Evolutionary conservation across 2,113 vertebrate genomes (phyloP).

Genomic region (Nerophis ophidion): DNA sequence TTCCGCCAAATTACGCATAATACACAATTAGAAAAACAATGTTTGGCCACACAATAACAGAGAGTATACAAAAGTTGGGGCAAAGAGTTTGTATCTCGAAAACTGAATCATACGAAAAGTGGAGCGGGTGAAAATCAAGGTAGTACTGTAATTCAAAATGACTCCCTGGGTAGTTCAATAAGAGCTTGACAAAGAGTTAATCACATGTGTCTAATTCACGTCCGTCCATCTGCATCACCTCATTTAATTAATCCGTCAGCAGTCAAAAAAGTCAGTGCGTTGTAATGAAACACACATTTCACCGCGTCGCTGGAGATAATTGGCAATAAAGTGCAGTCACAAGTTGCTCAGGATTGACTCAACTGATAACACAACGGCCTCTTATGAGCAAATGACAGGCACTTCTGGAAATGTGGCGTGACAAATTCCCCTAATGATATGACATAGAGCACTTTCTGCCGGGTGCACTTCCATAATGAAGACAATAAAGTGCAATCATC

Average conservation of each 20-base stretch:
- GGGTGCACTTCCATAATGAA: slow-evolving; percentile 46
- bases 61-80: no score
- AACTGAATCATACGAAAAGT: no score
- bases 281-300: background rate
- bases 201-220: no score
- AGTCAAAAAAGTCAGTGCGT: background rate
- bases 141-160: background rate
- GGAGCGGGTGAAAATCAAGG: no score
- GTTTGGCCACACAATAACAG: no score
- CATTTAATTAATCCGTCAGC: background rate
- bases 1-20: no score
- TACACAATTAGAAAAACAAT: no score
- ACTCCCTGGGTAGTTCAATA: no score
- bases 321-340: background rate
- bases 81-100: no score
- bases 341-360: slow-evolving; percentile 24
- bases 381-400: slow-evolving; percentile 21
- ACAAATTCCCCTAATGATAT: slow-evolving; percentile 30
- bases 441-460: slow-evolving; percentile 21
- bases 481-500: slow-evolving; percentile 43
- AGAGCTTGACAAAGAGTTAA: no score
- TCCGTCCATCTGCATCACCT: background rate
- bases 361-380: slow-evolving; percentile 18
- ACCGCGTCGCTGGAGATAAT: background rate
- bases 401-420: slow-evolving; percentile 19